Evolutionary conservation across 1,140 invertebrate species (phyloP).

Genomic region (Formica selysi): DNA sequence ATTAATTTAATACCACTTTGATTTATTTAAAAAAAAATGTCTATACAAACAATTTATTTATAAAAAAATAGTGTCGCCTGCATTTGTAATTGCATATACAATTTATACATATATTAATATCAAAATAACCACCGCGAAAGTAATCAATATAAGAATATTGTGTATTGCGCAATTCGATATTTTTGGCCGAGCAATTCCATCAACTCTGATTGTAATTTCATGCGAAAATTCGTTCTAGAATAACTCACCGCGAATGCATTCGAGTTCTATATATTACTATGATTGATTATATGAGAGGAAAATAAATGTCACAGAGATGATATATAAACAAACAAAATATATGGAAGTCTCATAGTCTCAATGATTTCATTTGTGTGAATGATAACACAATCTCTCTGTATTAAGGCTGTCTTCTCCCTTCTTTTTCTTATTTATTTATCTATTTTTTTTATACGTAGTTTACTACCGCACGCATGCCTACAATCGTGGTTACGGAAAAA

Average conservation of each 20-base stretch:
- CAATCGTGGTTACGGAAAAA: background rate
- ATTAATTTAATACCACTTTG: too few relatives aligned
- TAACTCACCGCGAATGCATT: conserved; percentile 44
- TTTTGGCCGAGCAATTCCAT: background rate
- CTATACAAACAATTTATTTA: too few relatives aligned
- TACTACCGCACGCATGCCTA: background rate
- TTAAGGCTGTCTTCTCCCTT: background rate
- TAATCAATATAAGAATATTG: background rate
- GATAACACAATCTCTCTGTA: conserved; percentile 47
- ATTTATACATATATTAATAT: background rate
- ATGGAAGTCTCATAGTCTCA: conserved; percentile 41
- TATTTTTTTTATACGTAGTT: background rate
- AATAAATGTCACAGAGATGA: conserved; percentile 37
- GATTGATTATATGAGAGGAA: conserved; percentile 53
- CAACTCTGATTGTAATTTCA: conserved; percentile 6
- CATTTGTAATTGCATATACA: too few relatives aligned
- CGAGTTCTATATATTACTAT: conserved; percentile 42
- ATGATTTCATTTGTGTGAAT: conserved; percentile 60
- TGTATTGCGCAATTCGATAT: background rate
- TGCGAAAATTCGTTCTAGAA: conserved; percentile 11
- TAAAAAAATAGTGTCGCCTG: too few relatives aligned
- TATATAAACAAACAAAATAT: conserved; percentile 51
- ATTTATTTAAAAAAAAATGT: too few relatives aligned
- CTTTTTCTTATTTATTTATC: background rate
- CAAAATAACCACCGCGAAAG: background rate